These are phyloP conservation scores for Zoroaster sp. DNA, from an alignment of 53 echinoderm and acorn worm species.

Conservation along the genomic window DNA sequence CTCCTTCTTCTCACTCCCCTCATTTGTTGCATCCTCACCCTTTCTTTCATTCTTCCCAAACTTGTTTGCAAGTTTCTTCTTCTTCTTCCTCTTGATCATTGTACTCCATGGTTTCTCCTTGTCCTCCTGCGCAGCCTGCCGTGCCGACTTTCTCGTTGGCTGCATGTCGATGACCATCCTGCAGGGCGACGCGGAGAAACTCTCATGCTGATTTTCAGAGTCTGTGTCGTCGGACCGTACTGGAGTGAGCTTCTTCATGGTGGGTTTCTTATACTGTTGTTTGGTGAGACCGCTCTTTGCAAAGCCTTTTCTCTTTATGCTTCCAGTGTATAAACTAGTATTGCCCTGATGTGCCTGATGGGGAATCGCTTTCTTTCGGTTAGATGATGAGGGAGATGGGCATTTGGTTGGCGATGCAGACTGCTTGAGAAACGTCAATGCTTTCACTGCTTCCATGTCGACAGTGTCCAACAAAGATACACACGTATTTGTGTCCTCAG, in stretches of 20 bases:
- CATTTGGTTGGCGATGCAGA: conserved; percentile 18
- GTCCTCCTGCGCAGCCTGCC: conserved; percentile 37
- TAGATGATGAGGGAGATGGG: not conserved
- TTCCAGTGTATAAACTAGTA: conserved; percentile 18
- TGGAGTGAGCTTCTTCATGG: conserved; percentile 5
- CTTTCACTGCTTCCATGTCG: conserved; percentile 35
- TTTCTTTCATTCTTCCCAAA: not conserved
- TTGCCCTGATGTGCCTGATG: not conserved
- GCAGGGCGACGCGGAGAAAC: not conserved
- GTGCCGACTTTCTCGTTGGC: conserved; percentile 47
- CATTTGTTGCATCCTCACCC: not conserved
- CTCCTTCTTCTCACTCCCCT: not conserved
- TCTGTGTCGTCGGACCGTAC: not conserved
- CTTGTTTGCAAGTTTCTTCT: conserved; percentile 13
- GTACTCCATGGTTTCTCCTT: conserved; percentile 34
- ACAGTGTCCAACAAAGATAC: conserved; percentile 24
- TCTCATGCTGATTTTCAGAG: not conserved
- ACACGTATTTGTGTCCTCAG: not conserved
- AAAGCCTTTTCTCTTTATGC: conserved; percentile 33
- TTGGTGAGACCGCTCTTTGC: conserved; percentile 11
- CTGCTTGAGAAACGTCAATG: conserved; percentile 35
- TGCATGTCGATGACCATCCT: conserved; percentile 48
- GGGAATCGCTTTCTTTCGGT: not conserved
- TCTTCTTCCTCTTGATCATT: conserved; percentile 54
- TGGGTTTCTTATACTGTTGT: not conserved